A percentile compares a stretch with the other conserved stretches of the same genome.
phyloP scores from a whole-genome alignment of 2,888 invertebrate species.

The Acronicta aceris region DNA sequence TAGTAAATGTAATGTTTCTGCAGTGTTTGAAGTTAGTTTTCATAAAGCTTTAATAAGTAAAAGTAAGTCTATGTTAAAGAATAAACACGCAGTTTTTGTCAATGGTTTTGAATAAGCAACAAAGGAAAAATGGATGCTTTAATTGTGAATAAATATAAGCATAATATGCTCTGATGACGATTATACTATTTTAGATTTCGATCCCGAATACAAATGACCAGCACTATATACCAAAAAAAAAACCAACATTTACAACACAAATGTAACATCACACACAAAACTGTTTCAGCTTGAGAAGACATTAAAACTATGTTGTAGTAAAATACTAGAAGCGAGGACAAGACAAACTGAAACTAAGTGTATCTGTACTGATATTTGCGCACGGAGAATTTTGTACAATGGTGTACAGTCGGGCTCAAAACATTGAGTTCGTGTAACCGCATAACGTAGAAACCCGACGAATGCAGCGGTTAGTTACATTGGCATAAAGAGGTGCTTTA shows the following conservation, averaged over 20 bases:
- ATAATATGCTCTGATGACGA: background rate
- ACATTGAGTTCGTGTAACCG: constrained; percentile 5
- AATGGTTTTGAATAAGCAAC: too few relatives aligned
- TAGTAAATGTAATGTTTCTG: background rate
- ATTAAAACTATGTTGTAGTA: constrained; percentile 36
- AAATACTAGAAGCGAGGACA: constrained; percentile 26
- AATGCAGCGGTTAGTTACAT: constrained; percentile 4
- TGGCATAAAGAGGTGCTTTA: background rate
- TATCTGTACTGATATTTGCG: constrained; percentile 34
- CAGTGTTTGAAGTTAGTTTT: background rate
- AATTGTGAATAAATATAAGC: too few relatives aligned
- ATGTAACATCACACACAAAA: constrained; percentile 20
- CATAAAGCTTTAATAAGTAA: background rate
- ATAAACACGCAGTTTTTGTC: too few relatives aligned
- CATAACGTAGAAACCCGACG: constrained; percentile 6
- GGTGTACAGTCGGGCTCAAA: constrained; percentile 26
- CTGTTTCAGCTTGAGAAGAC: constrained; percentile 24
- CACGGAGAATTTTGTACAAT: constrained; percentile 40
- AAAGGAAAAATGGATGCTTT: too few relatives aligned
- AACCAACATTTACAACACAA: background rate
- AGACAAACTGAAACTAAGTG: constrained; percentile 36
- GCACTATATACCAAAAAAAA: background rate
- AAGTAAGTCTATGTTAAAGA: background rate
- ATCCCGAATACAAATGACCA: constrained; percentile 1
- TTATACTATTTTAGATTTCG: too few relatives aligned